Conservation (phyloP, 2,113 vertebrate genomes). For the Pogonocichla stellata region DNA sequence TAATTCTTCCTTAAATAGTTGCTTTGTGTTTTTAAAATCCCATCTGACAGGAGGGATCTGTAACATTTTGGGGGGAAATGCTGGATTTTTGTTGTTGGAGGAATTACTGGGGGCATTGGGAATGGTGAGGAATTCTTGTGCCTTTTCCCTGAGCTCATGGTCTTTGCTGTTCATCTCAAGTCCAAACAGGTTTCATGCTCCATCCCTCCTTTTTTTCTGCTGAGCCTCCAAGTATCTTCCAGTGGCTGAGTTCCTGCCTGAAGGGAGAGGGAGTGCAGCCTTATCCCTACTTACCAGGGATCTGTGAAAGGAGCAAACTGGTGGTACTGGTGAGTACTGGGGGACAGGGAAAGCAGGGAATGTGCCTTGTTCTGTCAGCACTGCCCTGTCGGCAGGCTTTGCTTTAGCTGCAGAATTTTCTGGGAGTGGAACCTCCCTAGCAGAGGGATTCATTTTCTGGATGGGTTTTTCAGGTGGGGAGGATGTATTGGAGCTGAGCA, state of each 20-base stretch:
- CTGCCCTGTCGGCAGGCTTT: not conserved
- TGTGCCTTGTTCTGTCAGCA: not conserved
- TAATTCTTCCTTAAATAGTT: not conserved
- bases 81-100: not conserved
- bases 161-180: slow-evolving; percentile 59
- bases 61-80: not conserved
- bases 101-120: not conserved
- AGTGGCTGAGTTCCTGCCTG: slow-evolving; percentile 91
- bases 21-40: not conserved
- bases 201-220: slow-evolving; percentile 83
- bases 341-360: not conserved
- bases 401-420: not conserved
- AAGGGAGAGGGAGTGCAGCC: slow-evolving; percentile 80
- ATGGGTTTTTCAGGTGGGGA: not conserved
- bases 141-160: not conserved
- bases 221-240: slow-evolving; percentile 90
- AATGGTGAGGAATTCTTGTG: not conserved
- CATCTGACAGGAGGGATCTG: not conserved
- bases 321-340: slow-evolving; percentile 84
- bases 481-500: not conserved
- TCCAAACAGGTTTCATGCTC: slow-evolving; percentile 87
- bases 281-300: slow-evolving; percentile 88
- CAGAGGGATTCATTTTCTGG: not conserved
- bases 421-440: not conserved
- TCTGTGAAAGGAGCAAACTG: slow-evolving; percentile 92